A percentile compares a stretch with the other conserved stretches of the same genome.
Conservation (phyloP, 2,888 invertebrate species). For the Synanthedon andrenaeformis region DNA sequence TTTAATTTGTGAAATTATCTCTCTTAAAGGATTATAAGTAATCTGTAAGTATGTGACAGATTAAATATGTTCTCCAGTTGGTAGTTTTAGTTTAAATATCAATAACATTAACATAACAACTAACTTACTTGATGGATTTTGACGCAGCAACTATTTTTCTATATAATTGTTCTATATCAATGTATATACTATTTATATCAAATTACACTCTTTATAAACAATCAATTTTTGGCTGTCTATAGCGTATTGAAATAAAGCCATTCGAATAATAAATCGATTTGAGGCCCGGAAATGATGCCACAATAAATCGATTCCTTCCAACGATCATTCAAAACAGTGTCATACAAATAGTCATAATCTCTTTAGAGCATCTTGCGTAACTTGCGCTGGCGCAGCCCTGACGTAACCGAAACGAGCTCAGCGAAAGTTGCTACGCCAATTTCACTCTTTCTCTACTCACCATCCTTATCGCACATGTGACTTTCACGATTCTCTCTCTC, state of each 20-base stretch:
- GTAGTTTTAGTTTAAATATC: no score
- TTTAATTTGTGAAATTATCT: no score
- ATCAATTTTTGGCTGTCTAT: background rate
- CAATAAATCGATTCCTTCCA: slow-evolving; percentile 51
- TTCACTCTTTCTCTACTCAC: slow-evolving; percentile 54
- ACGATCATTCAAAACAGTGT: slow-evolving; percentile 59
- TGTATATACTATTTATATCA: no score
- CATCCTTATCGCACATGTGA: slow-evolving; percentile 28
- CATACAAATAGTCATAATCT: slow-evolving; percentile 57
- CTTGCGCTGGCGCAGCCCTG: slow-evolving; percentile 34
- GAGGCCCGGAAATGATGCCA: slow-evolving; percentile 36
- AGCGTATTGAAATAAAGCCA: slow-evolving; percentile 4
- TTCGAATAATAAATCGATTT: slow-evolving; percentile 9
- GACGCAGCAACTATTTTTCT: no score
- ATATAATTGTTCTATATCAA: no score
- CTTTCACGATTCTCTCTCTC: slow-evolving; percentile 19
- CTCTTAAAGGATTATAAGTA: no score
- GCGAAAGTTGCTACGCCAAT: slow-evolving; percentile 64
- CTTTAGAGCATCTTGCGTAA: slow-evolving; percentile 43
- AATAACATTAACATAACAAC: no score
- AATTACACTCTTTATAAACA: no score
- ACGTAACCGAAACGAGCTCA: slow-evolving; percentile 64
- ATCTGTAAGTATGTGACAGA: no score
- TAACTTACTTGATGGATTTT: no score
- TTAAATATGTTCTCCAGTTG: no score